Base-by-base conservation (phyloP, 2,888 invertebrate genomes). In the Osedax fenrisi region DNA sequence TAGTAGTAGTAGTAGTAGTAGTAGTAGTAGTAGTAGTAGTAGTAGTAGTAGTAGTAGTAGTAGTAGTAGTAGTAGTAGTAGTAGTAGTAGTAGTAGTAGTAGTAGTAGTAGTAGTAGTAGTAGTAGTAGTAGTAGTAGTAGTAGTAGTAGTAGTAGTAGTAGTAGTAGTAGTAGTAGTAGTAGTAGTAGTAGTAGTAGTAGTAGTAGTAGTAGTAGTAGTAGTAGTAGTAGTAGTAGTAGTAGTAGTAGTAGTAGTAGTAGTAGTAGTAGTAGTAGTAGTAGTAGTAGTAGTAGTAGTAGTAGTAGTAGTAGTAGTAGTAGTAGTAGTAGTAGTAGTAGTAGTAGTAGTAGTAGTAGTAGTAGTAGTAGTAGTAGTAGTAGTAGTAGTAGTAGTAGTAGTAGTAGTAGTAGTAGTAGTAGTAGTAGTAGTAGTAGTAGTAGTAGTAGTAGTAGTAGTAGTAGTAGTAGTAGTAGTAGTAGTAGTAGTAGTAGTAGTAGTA, bases 361-460 rank as follows among this genome's bases (percentile, higher is more conserved):
- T 56, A 56, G 56, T n/a, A 56, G 56, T 56, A 56, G 56, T n/a
- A 56, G 56, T 0, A 0, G 56, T n/a, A 56, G 56, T 0, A 56
- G 56, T n/a, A 56, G 56, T 72, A 74, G 74, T 74, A 74, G 74
- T 72, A 74, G 69, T 72, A 74, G 74, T 72, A 74, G 74, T 72
- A 74, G 74, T 74, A 70, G 69, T 26, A 1, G 2, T 66, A 64
- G 66, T 5, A 2, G 10, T 25, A 69, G 17, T 67, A 13, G 5
- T 26, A 17, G 10, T 17, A 22, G 5, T 13, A 75, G 1, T 56
- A 75, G 73, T 26, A 75, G 73, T 75, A 75, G 73, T 75, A 75
- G 73, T 75, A 75, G 73, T 75, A 75, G 73, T 75, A 75, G 73
- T 75, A 75, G 26, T 75, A 75, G 62, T 75, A 75, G 62, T 69